A percentile compares a stretch with the other conserved stretches of the same genome.
Evolutionary conservation across 2,113 vertebrate species (phyloP).

Genomic region (Nothoprocta pentlandii): DNA sequence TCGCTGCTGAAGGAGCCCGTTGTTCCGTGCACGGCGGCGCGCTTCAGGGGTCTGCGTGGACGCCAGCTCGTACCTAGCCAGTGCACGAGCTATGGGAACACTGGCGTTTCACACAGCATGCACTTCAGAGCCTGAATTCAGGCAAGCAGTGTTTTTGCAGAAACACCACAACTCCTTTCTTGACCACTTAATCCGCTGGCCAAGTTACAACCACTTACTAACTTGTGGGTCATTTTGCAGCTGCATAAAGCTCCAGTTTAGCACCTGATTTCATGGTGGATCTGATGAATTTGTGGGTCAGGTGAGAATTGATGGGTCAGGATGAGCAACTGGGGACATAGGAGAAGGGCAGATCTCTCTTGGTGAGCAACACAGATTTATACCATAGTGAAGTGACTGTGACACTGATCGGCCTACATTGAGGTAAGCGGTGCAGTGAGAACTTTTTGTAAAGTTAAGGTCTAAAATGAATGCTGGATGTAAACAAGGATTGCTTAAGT

Average conservation of each 20-base stretch:
- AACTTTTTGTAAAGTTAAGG: neutral
- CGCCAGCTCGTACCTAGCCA: rapidly evolving
- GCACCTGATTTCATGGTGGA: neutral
- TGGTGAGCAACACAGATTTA: neutral
- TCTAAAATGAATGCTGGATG: neutral
- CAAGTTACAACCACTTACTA: neutral
- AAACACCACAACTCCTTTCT: neutral
- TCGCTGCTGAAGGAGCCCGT: rapidly evolving
- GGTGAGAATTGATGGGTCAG: neutral
- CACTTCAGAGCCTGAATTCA: neutral
- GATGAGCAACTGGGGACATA: neutral
- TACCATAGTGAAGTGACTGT: neutral
- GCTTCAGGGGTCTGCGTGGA: neutral
- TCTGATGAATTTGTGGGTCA: neutral
- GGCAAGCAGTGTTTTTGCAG: neutral
- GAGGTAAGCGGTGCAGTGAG: neutral
- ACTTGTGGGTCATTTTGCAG: neutral
- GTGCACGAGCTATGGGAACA: neutral
- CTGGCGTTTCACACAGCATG: neutral
- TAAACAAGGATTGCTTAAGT: neutral
- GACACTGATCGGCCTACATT: rapidly evolving
- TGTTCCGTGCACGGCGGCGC: neutral
- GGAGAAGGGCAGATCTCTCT: neutral
- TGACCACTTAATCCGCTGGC: neutral
- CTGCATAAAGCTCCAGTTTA: neutral